Conservation (phyloP, 2,888 invertebrate species). For the Nymphalis polychloros region DNA sequence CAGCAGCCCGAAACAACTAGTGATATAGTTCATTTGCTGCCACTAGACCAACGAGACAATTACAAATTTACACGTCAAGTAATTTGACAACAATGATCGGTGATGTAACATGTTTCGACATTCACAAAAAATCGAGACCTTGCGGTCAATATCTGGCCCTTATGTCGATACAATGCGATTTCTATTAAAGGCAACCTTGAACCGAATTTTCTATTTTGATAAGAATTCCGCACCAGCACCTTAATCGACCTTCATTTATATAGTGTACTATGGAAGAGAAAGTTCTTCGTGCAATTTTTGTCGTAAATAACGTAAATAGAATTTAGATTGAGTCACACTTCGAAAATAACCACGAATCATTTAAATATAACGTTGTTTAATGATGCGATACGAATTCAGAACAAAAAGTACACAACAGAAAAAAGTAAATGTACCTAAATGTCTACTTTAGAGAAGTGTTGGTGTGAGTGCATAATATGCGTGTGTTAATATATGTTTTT, state of each 20-base stretch:
- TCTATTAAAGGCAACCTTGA: constrained; percentile 67
- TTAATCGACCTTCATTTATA: constrained; percentile 28
- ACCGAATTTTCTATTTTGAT: constrained; percentile 53
- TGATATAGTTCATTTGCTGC: too few relatives aligned
- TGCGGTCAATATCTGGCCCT: constrained; percentile 62
- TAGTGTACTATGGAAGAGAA: constrained; percentile 8
- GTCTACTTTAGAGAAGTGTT: too few relatives aligned
- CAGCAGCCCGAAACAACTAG: neutral
- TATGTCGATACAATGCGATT: constrained; percentile 63
- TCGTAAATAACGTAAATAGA: neutral
- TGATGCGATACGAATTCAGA: too few relatives aligned
- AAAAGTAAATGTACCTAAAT: too few relatives aligned
- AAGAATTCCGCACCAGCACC: constrained; percentile 26
- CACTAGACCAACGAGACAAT: neutral
- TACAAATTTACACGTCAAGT: neutral
- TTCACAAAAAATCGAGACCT: constrained; percentile 65
- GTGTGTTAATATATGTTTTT: too few relatives aligned
- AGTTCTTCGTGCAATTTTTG: neutral
- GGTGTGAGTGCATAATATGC: too few relatives aligned
- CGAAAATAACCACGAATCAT: too few relatives aligned
- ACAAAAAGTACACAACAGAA: too few relatives aligned
- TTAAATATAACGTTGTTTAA: too few relatives aligned
- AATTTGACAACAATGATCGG: neutral
- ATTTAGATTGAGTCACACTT: neutral
- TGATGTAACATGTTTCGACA: constrained; percentile 55